Base-by-base conservation (phyloP, 2,888 invertebrate species). In the Scaptomyza caliginosa region DNA sequence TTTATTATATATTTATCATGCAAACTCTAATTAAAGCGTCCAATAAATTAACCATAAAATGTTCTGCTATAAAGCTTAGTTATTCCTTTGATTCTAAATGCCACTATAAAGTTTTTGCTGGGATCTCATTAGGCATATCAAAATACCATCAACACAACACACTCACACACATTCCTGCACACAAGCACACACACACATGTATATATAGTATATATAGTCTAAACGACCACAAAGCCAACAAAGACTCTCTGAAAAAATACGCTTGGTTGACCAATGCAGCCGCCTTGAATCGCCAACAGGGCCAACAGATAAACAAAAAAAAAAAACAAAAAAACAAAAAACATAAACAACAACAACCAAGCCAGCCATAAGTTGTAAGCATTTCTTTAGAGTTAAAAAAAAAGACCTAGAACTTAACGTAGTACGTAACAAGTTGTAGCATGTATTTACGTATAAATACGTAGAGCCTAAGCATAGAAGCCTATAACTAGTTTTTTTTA, bases 151-250 rank as follows among this genome's bases (percentile, higher is more conserved):
- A 32, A 55, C 40, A 67, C 45, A n/a, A n/a, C 21, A 58, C 42
- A 39, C 32, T 11, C 32, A 32, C 30, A 45, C 38, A 36, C 34
- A 50, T 34, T 34, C 52, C 51, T 5, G 40, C 39, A 19, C 34
- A 19, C 42, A 36, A 10, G 40, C 6, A 36, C 45, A 56, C 42
- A 50, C 48, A 48, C 46, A 42, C 45, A 52, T 46, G 45, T 43
- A 43, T 40, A 51, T 36, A 36, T 50, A 49, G 34, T 42, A 54
- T 58, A 52, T 45, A 48, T 17, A 59, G 51, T 40, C 43, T 19
- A 63, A 68, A 89, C 88, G 86, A 89, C 83, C 89, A 90, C 89
- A 87, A 90, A 91, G 90, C 90, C 90, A 91, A 91, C 80, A 90
- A 90, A 90, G 90, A 90, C 90, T 90, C 90, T 90, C 86, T 77